Evolutionary conservation across 2,888 invertebrate species (phyloP), one percentile per base, ranked within the genome.

Genomic region (Acanthococcus lagerstroemiae): DNA sequence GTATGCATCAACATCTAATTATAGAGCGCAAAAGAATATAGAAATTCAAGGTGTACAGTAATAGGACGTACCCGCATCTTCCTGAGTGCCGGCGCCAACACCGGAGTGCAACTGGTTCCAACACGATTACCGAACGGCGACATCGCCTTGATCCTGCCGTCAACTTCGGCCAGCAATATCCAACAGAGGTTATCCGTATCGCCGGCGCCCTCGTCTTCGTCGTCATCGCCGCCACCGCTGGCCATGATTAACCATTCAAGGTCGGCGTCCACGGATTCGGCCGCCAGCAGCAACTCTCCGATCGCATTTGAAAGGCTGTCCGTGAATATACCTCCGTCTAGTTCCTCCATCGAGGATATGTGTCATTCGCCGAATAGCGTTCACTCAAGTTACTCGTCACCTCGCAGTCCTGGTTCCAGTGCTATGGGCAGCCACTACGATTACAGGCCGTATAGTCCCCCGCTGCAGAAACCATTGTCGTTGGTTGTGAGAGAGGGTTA

Each of bases 81-180:
- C 72, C 77, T 84, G 71, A 81, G 82, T 72, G 87, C 87, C 71
- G 85, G 86, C 24, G 81, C 81, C 19, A 84, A 84, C 1, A 81
- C 83, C 5, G 85, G 86, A 0, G 82, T 90, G 2, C 88, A 88
- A 69, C 78, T 91, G 60, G 86, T 90, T 15, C 90, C 90, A 22
- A 90, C 90, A 12, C 81, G 90, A 70, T 75, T 91, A 19, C 83
- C 89, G 24, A 90, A 90, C 73, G 90, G 90, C 0, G 89, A 88
- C 75, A 85, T 90, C 69, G 90, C 90, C 0, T 78, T 90, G 19
- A 85, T 91, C 1, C 74, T 90, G 66, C 90, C 90, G 0, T 70
- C 73, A 1, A 67, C 70, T 2, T 19, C 67, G 12, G 58, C 69
- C 7, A 30, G 27, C 21, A n/a, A 17, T 15, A 24, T 63, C 17